Evolutionary conservation across 2,113 vertebrate genomes (phyloP), one percentile per base, ranked within the genome.

Genomic region (Astur gentilis): DNA sequence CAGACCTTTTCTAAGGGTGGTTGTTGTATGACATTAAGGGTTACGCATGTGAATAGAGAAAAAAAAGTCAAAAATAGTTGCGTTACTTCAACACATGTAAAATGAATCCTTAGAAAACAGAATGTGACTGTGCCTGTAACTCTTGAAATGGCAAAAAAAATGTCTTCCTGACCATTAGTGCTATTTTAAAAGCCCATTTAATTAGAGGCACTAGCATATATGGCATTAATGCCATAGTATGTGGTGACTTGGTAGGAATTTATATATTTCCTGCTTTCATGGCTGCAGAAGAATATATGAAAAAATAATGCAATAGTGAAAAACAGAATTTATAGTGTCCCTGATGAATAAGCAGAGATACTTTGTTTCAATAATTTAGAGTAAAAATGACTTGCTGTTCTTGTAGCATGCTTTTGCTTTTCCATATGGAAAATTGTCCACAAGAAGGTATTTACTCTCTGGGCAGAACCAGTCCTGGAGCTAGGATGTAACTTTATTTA

Each of bases 401-500:
- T 72, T 82, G 40, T 2, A 85, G 42, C 7, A 15, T 29, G 49
- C 13, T 76, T 92, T 79, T 60, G 38, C 36, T 89, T 73, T 94
- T 76, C 57, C 23, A 7, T 23, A 14, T 21, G 31, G 58, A 66
- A 65, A 67, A 87, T 5, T 85, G 89, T 72, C 82, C 77, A 72
- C 84, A 91, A 66, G 47, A 90, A 79, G 26, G 15, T 96, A 52
- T 97, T 97, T 97, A 88, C 88, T 88, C 21, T 95, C 31, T 86
- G 95, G 97, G 97, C 36, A 85, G 79, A 93, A 49, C 89, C 47
- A 52, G 70, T 73, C 71, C 60, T 38, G 77, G 64, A 89, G 82
- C n/a, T 86, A 91, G 81, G 45, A 55, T 78, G 60, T 60, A 50
- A 44, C 52, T 79, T 83, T 93, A 83, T 86, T 83, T 84, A 79